Percentiles rank a stretch among this genome's conserved stretches.
These are phyloP conservation scores for Merluccius polli DNA, from an alignment of 2,797 vertebrate species.

Conservation along the genomic window DNA sequence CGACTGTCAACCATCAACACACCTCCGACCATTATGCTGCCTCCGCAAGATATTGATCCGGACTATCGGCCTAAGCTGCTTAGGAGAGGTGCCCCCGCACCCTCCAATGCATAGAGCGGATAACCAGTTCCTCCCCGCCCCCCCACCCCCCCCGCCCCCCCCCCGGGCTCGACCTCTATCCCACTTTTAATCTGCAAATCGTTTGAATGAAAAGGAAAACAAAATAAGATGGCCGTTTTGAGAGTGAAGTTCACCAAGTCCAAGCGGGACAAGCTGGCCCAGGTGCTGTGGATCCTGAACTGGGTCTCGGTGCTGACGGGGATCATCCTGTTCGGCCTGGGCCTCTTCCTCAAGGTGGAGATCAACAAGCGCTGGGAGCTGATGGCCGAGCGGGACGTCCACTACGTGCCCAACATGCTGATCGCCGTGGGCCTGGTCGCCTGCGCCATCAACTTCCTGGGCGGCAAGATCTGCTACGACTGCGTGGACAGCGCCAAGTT, in stretches of 20 bases:
- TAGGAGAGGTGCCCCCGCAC: slow-evolving; percentile 47
- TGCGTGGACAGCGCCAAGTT: slow-evolving; percentile 85
- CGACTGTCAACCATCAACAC: slow-evolving; percentile 12
- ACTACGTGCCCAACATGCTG: slow-evolving; percentile 85
- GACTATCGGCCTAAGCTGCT: slow-evolving; percentile 62
- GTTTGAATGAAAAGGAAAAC: slow-evolving; percentile 14
- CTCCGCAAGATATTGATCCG: slow-evolving; percentile 48
- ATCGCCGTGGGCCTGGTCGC: slow-evolving; percentile 85
- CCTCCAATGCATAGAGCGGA: slow-evolving; percentile 22
- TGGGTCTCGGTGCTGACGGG: slow-evolving; percentile 88
- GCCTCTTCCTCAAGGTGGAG: slow-evolving; percentile 88
- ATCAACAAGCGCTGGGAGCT: slow-evolving; percentile 83
- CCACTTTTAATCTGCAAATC: background rate
- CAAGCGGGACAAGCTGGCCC: slow-evolving; percentile 85
- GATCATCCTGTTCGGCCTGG: slow-evolving; percentile 83
- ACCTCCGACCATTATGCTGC: slow-evolving; percentile 43
- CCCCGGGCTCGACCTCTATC: slow-evolving; percentile 21
- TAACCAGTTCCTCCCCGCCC: slow-evolving; percentile 47
- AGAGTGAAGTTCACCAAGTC: slow-evolving; percentile 86
- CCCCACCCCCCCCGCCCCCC: slow-evolving; percentile 12
- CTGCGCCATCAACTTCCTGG: slow-evolving; percentile 87
- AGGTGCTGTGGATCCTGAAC: slow-evolving; percentile 91
- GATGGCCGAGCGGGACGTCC: slow-evolving; percentile 81
- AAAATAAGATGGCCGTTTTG: slow-evolving; percentile 80
- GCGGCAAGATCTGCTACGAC: slow-evolving; percentile 92